These are phyloP conservation scores for Polyommatus iphigenia DNA, from an alignment of 2,888 invertebrate species.

Conservation along the genomic window DNA sequence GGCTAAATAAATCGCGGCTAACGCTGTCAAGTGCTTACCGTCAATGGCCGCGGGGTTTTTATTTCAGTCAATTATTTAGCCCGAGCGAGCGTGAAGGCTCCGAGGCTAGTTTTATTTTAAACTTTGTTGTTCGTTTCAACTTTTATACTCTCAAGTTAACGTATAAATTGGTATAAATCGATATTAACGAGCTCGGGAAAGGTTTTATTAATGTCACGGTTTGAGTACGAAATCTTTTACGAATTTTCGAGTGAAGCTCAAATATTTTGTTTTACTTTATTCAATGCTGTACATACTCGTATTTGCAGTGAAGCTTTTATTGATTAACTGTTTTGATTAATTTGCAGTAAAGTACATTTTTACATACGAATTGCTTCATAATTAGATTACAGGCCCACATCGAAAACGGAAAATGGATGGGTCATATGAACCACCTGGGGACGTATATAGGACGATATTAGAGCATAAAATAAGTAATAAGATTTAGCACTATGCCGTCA, in stretches of 20 bases:
- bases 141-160: slow-evolving; percentile 19
- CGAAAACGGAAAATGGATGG: no score
- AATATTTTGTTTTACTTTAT: neutral
- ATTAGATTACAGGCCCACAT: no score
- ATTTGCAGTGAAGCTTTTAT: neutral
- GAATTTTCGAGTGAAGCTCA: neutral
- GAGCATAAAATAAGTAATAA: no score
- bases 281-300: neutral
- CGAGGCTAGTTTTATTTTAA: slow-evolving; percentile 33
- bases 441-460: no score
- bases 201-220: neutral
- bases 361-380: no score
- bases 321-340: no score
- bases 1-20: slow-evolving; percentile 33
- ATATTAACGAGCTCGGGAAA: neutral
- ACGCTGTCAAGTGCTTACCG: slow-evolving; percentile 36
- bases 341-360: no score
- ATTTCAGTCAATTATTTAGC: slow-evolving; percentile 38
- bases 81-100: slow-evolving; percentile 33
- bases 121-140: slow-evolving; percentile 31
- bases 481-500: no score
- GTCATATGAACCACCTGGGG: no score
- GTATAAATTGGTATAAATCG: slow-evolving; percentile 24
- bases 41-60: slow-evolving; percentile 36
- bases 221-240: neutral